Conservation (phyloP, 2,113 vertebrate genomes). For the Pao palembangensis region DNA sequence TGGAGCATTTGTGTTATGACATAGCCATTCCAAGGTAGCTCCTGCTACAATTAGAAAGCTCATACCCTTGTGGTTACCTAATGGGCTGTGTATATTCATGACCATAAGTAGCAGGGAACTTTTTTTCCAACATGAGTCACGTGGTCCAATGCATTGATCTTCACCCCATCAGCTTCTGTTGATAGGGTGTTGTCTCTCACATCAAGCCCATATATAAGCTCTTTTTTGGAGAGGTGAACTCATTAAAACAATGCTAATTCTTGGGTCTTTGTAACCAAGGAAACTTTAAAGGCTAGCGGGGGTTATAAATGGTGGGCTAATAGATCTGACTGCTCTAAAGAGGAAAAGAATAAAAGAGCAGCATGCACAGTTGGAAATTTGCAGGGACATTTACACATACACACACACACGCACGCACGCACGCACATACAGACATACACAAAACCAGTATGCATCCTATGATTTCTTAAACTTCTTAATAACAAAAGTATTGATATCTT, state of each 20-base stretch:
- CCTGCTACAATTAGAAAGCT: constrained; percentile 73
- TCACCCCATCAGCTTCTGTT: constrained; percentile 24
- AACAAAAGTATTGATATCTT: no score
- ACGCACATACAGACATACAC: no score
- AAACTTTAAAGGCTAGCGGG: constrained; percentile 39
- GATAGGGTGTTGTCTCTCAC: constrained; percentile 56
- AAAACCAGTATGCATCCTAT: no score
- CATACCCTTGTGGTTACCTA: constrained; percentile 57
- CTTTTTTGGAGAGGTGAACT: constrained; percentile 37
- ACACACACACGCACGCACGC: neutral
- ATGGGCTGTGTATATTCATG: constrained; percentile 37
- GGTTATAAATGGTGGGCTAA: constrained; percentile 54
- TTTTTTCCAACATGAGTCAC: no score
- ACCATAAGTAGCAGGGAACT: no score
- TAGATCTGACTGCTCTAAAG: constrained; percentile 11
- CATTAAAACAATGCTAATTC: constrained; percentile 64
- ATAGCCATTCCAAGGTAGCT: constrained; percentile 56
- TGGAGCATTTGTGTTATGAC: constrained; percentile 48
- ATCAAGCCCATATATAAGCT: constrained; percentile 51
- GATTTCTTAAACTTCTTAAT: no score
- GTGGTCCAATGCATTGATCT: no score
- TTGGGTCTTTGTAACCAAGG: constrained; percentile 52
- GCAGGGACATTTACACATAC: neutral
- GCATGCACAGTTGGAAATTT: constrained; percentile 24
- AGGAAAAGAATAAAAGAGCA: constrained; percentile 3